Conservation (phyloP, 2,797 vertebrate genomes). For the Hipposideros larvatus region DNA sequence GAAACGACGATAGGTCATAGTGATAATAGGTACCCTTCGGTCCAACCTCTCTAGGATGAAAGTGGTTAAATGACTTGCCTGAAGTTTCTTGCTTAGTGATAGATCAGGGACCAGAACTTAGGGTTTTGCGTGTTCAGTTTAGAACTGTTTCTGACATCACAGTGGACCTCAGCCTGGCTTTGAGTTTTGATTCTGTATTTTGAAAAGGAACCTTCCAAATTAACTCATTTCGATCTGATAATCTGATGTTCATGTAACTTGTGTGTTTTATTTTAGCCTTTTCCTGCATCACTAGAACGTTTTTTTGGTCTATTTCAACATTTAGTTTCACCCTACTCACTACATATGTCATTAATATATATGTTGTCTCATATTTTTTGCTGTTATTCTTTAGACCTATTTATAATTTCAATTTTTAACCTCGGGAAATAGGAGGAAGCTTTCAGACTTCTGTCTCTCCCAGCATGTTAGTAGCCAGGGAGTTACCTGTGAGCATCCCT, state of each 20-base stretch:
- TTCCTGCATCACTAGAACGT: neutral
- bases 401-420: slow-evolving; percentile 11
- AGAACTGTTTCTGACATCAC: neutral
- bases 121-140: neutral
- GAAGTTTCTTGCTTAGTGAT: neutral
- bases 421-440: neutral
- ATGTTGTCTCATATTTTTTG: neutral
- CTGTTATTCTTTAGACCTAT: neutral
- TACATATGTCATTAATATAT: neutral
- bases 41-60: neutral
- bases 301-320: neutral
- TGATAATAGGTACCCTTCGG: neutral
- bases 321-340: neutral
- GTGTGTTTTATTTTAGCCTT: neutral
- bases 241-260: neutral
- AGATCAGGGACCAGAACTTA: neutral
- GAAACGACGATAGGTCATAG: neutral
- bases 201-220: neutral
- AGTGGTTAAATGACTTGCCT: neutral
- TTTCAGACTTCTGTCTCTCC: neutral
- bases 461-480: neutral
- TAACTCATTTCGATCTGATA: neutral
- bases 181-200: neutral
- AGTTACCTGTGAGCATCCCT: slow-evolving; percentile 1
- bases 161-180: neutral